Evolutionary conservation across 2,888 invertebrate genomes (phyloP).

Genomic region (Folsomia manolachei): DNA sequence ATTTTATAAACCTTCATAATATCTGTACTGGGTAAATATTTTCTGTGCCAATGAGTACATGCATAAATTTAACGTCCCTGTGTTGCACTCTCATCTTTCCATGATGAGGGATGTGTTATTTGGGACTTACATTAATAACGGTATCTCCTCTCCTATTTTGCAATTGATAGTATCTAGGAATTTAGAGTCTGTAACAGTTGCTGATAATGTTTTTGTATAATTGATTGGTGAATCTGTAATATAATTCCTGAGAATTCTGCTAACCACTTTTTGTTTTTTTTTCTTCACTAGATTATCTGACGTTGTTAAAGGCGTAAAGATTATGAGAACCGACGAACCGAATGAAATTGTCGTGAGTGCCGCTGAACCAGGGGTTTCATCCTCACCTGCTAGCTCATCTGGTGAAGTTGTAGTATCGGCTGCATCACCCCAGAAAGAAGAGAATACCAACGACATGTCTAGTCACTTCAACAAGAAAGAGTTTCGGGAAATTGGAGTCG

Average conservation of each 20-base stretch:
- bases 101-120: no score
- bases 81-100: no score
- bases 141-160: no score
- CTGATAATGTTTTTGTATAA: no score
- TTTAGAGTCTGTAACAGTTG: no score
- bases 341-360: slow-evolving; percentile 46
- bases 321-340: slow-evolving; percentile 55
- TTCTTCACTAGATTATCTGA: slow-evolving; percentile 64
- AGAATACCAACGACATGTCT: slow-evolving; percentile 33
- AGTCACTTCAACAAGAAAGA: slow-evolving; percentile 49
- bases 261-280: no score
- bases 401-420: slow-evolving; percentile 44
- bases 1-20: no score
- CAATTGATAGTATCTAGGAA: no score
- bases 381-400: slow-evolving; percentile 7
- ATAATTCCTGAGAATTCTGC: not conserved
- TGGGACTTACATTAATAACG: no score
- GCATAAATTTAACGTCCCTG: no score
- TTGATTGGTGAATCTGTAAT: not conserved
- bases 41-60: no score
- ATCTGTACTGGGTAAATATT: no score
- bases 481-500: slow-evolving; percentile 50
- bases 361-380: slow-evolving; percentile 27
- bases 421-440: slow-evolving; percentile 41
- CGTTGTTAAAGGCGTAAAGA: slow-evolving; percentile 73